These are phyloP conservation scores for Cavia porcellus DNA, from an alignment of 2,113 vertebrate species.

Conservation along the genomic window DNA sequence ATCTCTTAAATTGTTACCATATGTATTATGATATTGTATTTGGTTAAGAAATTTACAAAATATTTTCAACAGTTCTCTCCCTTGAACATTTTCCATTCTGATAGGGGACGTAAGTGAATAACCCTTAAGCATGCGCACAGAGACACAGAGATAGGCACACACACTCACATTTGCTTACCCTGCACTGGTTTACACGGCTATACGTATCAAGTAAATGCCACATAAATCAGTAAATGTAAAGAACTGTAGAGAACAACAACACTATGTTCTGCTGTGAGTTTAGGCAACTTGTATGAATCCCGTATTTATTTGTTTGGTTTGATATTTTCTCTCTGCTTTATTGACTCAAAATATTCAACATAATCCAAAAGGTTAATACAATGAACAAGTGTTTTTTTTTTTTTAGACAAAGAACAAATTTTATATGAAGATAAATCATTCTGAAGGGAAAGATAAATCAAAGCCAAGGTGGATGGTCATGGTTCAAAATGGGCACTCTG, in stretches of 20 bases:
- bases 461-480: neutral
- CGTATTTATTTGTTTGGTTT: neutral
- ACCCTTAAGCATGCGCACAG: neutral
- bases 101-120: neutral
- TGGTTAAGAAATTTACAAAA: neutral
- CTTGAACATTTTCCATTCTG: neutral
- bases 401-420: neutral
- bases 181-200: neutral
- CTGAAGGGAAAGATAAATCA: neutral
- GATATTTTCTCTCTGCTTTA: neutral
- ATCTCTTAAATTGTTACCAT: neutral
- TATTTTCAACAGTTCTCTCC: neutral
- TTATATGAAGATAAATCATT: neutral
- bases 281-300: neutral
- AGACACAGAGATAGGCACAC: neutral
- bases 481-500: neutral
- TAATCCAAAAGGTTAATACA: neutral
- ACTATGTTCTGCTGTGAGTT: rapidly evolving
- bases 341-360: neutral
- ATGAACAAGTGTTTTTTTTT: neutral
- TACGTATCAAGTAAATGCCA: neutral
- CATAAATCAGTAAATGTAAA: neutral
- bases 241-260: neutral
- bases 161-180: neutral
- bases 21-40: neutral